These are phyloP conservation scores for Clitarchus hookeri DNA, from an alignment of 2,888 invertebrate genomes.

Conservation along the genomic window DNA sequence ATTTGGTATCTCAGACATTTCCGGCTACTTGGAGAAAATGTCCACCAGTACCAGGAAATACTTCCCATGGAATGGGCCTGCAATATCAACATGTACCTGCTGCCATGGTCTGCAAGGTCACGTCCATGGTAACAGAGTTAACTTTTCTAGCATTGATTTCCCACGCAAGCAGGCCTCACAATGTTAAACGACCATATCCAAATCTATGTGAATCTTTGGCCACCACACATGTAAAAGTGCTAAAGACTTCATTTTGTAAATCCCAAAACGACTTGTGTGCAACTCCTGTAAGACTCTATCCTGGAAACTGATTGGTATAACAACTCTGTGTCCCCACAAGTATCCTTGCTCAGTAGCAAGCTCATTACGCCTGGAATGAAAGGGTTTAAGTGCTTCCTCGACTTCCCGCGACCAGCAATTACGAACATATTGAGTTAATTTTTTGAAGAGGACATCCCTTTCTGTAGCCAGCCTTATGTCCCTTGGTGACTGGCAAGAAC, in stretches of 20 bases:
- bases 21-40: too few relatives aligned
- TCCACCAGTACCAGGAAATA: too few relatives aligned
- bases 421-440: not conserved
- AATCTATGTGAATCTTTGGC: too few relatives aligned
- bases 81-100: too few relatives aligned
- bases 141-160: too few relatives aligned
- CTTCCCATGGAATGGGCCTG: too few relatives aligned
- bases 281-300: not conserved
- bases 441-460: not conserved
- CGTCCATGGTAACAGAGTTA: too few relatives aligned
- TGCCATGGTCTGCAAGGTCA: too few relatives aligned
- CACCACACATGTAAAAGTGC: too few relatives aligned
- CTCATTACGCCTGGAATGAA: not conserved
- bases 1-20: too few relatives aligned
- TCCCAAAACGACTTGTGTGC: not conserved
- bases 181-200: too few relatives aligned
- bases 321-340: not conserved
- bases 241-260: not conserved
- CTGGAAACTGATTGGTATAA: not conserved
- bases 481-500: not conserved
- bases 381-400: not conserved
- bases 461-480: not conserved
- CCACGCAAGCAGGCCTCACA: too few relatives aligned
- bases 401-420: not conserved
- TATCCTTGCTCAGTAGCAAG: not conserved